These are phyloP conservation scores for Drosophila anceps DNA, from an alignment of 2,888 invertebrate species.

Conservation along the genomic window DNA sequence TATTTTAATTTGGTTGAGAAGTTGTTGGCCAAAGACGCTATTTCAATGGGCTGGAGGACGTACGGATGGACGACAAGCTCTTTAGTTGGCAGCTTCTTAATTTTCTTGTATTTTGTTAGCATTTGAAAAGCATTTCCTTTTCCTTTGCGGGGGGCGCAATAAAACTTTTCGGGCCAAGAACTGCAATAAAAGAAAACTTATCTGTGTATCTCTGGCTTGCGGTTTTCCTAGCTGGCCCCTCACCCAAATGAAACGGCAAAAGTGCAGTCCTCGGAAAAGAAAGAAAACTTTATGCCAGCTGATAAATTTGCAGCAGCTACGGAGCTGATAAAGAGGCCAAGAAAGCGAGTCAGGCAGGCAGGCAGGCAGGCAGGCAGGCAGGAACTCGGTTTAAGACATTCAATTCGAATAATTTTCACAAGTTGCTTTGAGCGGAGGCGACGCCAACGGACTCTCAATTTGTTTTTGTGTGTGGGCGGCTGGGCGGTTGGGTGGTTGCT, in stretches of 20 bases:
- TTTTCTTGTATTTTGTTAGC: slow-evolving; percentile 70
- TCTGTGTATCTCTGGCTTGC: slow-evolving; percentile 59
- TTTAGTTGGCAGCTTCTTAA: slow-evolving; percentile 61
- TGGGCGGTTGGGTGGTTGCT: background rate
- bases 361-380: slow-evolving; percentile 2
- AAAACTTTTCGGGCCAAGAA: slow-evolving; percentile 68
- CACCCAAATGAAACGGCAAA: slow-evolving; percentile 31
- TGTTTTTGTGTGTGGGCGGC: slow-evolving; percentile 30
- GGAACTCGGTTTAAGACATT: slow-evolving; percentile 62
- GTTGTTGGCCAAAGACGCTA: slow-evolving; percentile 38
- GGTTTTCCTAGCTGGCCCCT: slow-evolving; percentile 22
- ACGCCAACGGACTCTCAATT: slow-evolving; percentile 47
- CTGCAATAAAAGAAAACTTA: slow-evolving; percentile 80
- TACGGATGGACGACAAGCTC: slow-evolving; percentile 30
- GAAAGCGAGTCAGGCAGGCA: slow-evolving; percentile 10
- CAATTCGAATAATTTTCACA: slow-evolving; percentile 74
- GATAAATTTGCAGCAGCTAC: slow-evolving; percentile 69
- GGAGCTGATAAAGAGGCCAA: slow-evolving; percentile 77
- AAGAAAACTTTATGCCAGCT: slow-evolving; percentile 76
- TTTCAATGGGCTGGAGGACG: slow-evolving; percentile 53
- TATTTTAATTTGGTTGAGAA: slow-evolving; percentile 76
- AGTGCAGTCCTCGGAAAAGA: slow-evolving; percentile 42
- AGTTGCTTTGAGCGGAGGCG: slow-evolving; percentile 41
- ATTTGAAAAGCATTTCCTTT: slow-evolving; percentile 76
- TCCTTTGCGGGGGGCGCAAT: slow-evolving; percentile 59